phyloP scores from a whole-genome alignment of 2,797 vertebrate species.

The Calcarius lapponicus region DNA sequence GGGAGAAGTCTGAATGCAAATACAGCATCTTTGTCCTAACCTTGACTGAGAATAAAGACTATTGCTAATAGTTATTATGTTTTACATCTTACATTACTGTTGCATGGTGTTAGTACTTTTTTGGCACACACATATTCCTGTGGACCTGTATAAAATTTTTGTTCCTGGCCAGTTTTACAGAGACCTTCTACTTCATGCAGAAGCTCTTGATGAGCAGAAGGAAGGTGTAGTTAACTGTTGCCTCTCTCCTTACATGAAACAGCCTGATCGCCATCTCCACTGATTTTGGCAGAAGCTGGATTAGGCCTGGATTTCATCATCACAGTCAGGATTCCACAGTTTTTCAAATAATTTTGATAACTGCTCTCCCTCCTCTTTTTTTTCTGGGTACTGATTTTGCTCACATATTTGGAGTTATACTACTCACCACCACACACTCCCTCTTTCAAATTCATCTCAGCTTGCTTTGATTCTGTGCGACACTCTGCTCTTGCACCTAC shows the following conservation, averaged over 20 bases:
- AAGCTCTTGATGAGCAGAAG: not conserved
- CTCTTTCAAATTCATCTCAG: not conserved
- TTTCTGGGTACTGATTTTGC: not conserved
- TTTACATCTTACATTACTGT: not conserved
- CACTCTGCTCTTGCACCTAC: not conserved
- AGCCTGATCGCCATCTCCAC: accelerated
- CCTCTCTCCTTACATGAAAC: not conserved
- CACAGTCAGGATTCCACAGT: not conserved
- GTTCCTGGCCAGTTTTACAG: not conserved
- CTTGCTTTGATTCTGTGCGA: not conserved
- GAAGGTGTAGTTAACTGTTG: not conserved
- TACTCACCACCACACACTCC: accelerated
- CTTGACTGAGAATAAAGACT: not conserved
- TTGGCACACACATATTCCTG: not conserved
- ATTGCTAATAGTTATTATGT: not conserved
- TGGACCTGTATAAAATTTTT: not conserved
- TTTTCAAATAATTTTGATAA: not conserved
- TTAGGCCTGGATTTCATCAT: not conserved
- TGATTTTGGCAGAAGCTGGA: not conserved
- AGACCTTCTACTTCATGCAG: not conserved
- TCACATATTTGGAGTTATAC: not conserved
- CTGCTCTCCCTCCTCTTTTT: not conserved
- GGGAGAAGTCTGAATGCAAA: not conserved
- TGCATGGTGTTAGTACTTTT: not conserved
- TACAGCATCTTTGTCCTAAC: not conserved